Evolutionary conservation across 2,797 vertebrate species (phyloP).

Genomic region (Amphiprion clarkii): DNA sequence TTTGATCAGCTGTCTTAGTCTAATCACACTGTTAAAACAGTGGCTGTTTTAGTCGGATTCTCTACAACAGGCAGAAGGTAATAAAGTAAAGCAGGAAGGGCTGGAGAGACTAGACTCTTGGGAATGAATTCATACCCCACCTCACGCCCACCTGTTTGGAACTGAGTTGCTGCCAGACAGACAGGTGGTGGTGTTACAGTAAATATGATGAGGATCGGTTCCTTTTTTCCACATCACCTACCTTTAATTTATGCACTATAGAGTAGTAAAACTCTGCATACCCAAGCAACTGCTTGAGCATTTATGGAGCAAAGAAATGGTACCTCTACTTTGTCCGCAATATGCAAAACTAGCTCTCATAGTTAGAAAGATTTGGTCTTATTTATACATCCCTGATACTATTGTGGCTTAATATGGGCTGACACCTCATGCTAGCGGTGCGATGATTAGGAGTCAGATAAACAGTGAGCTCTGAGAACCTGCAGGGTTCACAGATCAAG

Average conservation of each 20-base stretch:
- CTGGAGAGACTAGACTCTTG: conserved; percentile 5
- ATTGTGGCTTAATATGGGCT: background rate
- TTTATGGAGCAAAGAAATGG: background rate
- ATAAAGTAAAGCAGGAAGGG: background rate
- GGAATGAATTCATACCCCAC: conserved; percentile 15
- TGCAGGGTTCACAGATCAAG: conserved; percentile 14
- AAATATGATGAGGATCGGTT: conserved; percentile 1
- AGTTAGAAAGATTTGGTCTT: background rate
- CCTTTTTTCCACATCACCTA: background rate
- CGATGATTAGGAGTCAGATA: conserved; percentile 14
- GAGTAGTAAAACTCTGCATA: too few relatives aligned
- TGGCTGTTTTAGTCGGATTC: background rate
- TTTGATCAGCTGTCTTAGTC: background rate
- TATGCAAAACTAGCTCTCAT: background rate
- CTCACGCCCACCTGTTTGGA: conserved; percentile 41
- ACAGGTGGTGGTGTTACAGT: conserved; percentile 54
- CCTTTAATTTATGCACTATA: background rate
- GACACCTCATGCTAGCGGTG: conserved; percentile 15
- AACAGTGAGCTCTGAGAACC: conserved; percentile 19
- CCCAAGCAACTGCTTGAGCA: background rate
- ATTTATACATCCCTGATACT: background rate
- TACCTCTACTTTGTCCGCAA: background rate
- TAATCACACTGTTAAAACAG: background rate
- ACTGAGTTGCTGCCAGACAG: conserved; percentile 44
- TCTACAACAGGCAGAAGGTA: background rate